Conservation (phyloP, 2,888 invertebrate species). For the Hesperia comma region DNA sequence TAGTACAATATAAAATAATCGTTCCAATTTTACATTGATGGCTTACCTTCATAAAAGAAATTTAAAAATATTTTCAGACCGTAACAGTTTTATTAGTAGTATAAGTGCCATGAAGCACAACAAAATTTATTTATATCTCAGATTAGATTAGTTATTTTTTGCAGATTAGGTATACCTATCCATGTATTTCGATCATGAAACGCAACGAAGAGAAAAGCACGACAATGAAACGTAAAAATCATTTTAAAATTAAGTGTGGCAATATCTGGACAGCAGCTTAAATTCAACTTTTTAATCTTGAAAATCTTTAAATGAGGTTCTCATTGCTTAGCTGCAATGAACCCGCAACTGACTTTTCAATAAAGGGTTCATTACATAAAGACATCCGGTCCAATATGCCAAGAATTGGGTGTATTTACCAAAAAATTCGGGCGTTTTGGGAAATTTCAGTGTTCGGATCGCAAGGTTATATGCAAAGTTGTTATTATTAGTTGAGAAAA, state of each 20-base stretch:
- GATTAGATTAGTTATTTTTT: no score
- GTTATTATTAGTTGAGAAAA: conserved; percentile 53
- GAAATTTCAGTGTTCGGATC: conserved; percentile 34
- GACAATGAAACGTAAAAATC: neutral
- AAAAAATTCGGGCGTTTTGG: conserved; percentile 6
- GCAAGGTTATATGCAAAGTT: conserved; percentile 55
- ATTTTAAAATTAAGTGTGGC: neutral
- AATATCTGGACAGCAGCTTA: neutral
- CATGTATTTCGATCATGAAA: no score
- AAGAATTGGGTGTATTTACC: conserved; percentile 4
- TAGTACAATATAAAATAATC: no score
- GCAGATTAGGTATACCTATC: no score
- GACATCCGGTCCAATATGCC: conserved; percentile 5
- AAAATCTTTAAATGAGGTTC: conserved; percentile 18
- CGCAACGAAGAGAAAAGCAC: no score
- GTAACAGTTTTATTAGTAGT: no score
- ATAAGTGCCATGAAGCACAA: no score
- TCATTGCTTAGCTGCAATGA: conserved; percentile 18
- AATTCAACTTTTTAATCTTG: conserved; percentile 23
- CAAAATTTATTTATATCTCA: no score
- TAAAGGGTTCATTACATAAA: conserved; percentile 17
- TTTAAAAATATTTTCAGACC: no score
- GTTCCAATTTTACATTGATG: no score
- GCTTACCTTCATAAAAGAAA: no score
- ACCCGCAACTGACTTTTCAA: conserved; percentile 25